Conservation (phyloP, 2,113 vertebrate genomes). For the Verasper variegatus region DNA sequence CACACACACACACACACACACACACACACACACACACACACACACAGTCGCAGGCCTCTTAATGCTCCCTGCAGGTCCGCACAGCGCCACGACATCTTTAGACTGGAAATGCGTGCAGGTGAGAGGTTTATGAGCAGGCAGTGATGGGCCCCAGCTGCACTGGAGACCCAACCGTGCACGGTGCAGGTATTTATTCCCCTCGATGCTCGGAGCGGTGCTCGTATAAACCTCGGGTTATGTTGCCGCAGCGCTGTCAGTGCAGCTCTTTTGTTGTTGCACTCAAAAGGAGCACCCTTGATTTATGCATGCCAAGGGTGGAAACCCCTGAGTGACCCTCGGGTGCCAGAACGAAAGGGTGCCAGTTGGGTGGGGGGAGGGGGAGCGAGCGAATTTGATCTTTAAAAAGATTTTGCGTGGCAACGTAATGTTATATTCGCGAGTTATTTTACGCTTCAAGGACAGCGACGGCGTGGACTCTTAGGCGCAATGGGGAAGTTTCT, state of each 20-base stretch:
- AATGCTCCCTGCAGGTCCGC: conserved; percentile 6
- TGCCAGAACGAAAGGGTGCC: conserved; percentile 44
- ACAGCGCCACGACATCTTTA: conserved; percentile 3
- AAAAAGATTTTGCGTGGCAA: conserved; percentile 25
- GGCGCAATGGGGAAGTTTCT: not conserved
- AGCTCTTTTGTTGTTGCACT: conserved; percentile 65
- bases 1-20: not conserved
- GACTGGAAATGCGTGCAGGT: conserved; percentile 48
- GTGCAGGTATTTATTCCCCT: conserved; percentile 14
- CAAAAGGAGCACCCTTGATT: conserved; percentile 69
- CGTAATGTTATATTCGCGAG: conserved; percentile 21
- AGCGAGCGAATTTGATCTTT: conserved; percentile 38
- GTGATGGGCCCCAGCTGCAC: conserved; percentile 34
- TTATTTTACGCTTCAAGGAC: conserved; percentile 33
- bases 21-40: not conserved
- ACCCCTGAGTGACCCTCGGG: conserved; percentile 67
- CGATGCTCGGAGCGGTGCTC: not conserved
- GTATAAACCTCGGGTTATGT: conserved; percentile 37
- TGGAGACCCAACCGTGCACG: not conserved
- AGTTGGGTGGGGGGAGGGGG: no score
- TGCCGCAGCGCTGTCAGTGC: conserved; percentile 50
- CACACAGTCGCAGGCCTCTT: not conserved
- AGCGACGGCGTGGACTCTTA: not conserved
- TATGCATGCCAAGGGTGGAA: conserved; percentile 66
- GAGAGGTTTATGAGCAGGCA: conserved; percentile 37